Base-by-base conservation (phyloP, 1,140 invertebrate genomes). In the Cydia amplana region DNA sequence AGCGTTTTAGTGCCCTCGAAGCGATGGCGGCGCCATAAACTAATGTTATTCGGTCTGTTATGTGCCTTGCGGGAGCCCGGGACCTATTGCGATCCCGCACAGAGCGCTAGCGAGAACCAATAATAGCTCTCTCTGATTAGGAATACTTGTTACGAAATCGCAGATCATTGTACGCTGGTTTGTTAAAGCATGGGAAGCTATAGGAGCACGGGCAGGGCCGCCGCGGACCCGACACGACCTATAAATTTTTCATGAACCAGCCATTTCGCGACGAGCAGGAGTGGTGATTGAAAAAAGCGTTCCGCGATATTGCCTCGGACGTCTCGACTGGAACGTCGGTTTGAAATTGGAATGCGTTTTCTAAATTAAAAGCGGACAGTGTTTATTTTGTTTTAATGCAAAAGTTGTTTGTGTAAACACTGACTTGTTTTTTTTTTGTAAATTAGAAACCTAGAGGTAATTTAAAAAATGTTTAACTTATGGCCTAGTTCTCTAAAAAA, bases 171-270 rank as follows among this genome's bases (percentile, higher is more conserved):
- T 23, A 60, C 49, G 6, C 55, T 60, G 55, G 55, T 60, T 23
- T 20, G n/a, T 23, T 12, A 60, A 0, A 23, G 5, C 9, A 12
- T 60, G 55, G 18, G 1, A 60, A 60, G 55, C 9, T 1, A 12
- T 12, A 20, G 55, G 20, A 23, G n/a, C 5, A 23, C 18, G 80
- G 80, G 79, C 83, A 78, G 78, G 73, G 75, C 75, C 64, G 73
- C 40, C 74, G 63, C 64, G 75, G 76, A 74, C 78, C 78, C 64
- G 72, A 72, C 73, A 73, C 73, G 78, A 75, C 46, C 77, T 79
- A 92, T 92, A 90, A 87, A 92, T 92, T 87, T 92, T 91, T 92
- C 90, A 92, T 91, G 90, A 91, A 87, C 80, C 85, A 81, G 78
- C 86, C 83, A 83, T 86, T 79, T 75, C 81, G 78, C 82, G 75